Conservation (phyloP, 2,113 vertebrate genomes). For the Gobius niger region DNA sequence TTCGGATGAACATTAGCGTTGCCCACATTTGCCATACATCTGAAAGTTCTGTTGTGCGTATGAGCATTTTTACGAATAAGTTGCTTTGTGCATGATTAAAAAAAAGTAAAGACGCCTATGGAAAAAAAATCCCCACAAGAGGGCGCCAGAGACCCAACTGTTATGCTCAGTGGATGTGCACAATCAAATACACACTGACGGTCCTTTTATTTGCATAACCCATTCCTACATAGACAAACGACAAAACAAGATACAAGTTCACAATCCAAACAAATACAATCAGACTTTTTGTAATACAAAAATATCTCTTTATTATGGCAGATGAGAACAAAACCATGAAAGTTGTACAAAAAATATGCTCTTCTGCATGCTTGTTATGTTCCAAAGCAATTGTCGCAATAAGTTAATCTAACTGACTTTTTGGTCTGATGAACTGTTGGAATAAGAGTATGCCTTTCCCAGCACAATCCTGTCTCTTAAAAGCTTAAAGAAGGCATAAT, state of each 20-base stretch:
- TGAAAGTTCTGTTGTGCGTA: no score
- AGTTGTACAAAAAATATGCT: constrained; percentile 96
- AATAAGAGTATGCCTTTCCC: constrained; percentile 93
- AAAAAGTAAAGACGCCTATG: neutral
- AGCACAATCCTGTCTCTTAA: constrained; percentile 96
- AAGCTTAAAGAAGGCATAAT: constrained; percentile 97
- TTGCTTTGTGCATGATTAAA: neutral
- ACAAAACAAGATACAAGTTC: neutral
- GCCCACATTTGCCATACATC: no score
- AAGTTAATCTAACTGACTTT: constrained; percentile 83
- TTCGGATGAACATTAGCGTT: no score
- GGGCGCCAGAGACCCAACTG: neutral
- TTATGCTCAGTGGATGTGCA: no score
- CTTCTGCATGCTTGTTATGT: constrained; percentile 72
- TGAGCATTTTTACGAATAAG: no score
- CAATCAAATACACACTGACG: no score
- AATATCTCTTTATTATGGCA: constrained; percentile 94
- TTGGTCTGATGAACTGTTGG: constrained; percentile 86
- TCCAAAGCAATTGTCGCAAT: constrained; percentile 44
- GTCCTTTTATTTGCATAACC: no score
- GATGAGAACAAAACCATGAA: constrained; percentile 85
- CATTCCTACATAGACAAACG: no score
- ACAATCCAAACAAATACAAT: neutral
- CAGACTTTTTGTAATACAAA: constrained; percentile 86
- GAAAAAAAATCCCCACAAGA: neutral